Evolutionary conservation across 1,140 invertebrate genomes (phyloP).

Genomic region (Wiebesia pumilae): DNA sequence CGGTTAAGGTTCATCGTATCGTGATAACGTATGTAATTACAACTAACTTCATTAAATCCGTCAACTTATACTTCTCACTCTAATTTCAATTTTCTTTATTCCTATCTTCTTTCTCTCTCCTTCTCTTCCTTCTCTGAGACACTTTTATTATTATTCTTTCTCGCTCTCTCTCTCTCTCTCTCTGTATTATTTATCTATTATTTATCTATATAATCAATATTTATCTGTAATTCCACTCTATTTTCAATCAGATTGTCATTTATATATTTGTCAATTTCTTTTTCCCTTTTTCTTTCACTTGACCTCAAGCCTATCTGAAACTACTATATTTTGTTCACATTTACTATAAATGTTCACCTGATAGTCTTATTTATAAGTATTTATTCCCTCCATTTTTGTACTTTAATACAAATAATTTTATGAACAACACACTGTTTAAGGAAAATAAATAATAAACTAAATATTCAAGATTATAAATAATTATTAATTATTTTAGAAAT

Average conservation of each 20-base stretch:
- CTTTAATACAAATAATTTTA: background rate
- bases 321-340: too few relatives aligned
- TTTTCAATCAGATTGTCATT: background rate
- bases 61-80: constrained; percentile 70
- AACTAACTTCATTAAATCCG: constrained; percentile 73
- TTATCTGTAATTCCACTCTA: background rate
- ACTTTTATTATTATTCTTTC: background rate
- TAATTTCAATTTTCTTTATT: constrained; percentile 60
- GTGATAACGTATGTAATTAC: constrained; percentile 74
- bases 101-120: background rate
- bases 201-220: background rate
- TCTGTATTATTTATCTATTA: background rate
- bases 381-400: background rate
- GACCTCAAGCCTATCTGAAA: too few relatives aligned
- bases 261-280: constrained; percentile 15
- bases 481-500: too few relatives aligned
- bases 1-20: constrained; percentile 59
- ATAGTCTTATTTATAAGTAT: constrained; percentile 12
- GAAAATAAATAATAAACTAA: too few relatives aligned
- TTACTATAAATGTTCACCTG: too few relatives aligned
- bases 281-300: too few relatives aligned
- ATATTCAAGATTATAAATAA: too few relatives aligned
- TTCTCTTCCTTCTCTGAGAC: too few relatives aligned
- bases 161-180: constrained; percentile 15
- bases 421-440: background rate